Base-by-base conservation (phyloP, 2,113 vertebrate genomes). In the Arothron firmamentum region DNA sequence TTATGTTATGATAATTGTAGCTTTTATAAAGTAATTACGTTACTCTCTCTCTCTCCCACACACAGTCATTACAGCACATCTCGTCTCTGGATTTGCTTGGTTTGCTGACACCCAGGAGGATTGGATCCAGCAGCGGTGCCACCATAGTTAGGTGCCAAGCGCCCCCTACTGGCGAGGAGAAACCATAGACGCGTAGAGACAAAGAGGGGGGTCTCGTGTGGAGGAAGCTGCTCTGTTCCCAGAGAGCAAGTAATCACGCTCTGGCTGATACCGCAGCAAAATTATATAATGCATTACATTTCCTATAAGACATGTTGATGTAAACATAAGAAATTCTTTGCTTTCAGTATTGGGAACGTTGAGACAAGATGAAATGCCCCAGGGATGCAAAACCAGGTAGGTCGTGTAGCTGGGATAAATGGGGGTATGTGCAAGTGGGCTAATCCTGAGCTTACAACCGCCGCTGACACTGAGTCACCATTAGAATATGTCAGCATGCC, bases 381-480 rank as follows among this genome's bases (percentile, higher is more conserved):
- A 67, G 14, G 63, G 62, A 66, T 55, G 25, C 51, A 0, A 41
- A 52, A 74, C 56, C 78, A 82, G 75, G 78, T 76, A 66, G 71
- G 64, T 46, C 58, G 59, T 79, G 71, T 45, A n/a, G 65, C 52
- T 0, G 17, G 59, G 62, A 69, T 71, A 68, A 62, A 63, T n/a
- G 63, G 58, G 60, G 62, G 57, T 43, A 63, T 48, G 60, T 65
- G 52, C 21, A 55, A 55, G 65, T 54, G n/a, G 74, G 60, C 72
- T 85, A 81, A 86, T 87, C 80, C 78, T 66, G 18, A 65, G 73
- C 53, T 84, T 83, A 86, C 78, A 79, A 63, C 78, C 38, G 71
- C 65, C 34, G 65, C 62, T 72, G 19, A 56, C 78, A 81, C 77
- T 75, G 79, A 84, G 74, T 83, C 74, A 75, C 64, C 56, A 56